These are phyloP conservation scores for Hyles lineata DNA, from an alignment of 2,888 invertebrate species.

Conservation along the genomic window DNA sequence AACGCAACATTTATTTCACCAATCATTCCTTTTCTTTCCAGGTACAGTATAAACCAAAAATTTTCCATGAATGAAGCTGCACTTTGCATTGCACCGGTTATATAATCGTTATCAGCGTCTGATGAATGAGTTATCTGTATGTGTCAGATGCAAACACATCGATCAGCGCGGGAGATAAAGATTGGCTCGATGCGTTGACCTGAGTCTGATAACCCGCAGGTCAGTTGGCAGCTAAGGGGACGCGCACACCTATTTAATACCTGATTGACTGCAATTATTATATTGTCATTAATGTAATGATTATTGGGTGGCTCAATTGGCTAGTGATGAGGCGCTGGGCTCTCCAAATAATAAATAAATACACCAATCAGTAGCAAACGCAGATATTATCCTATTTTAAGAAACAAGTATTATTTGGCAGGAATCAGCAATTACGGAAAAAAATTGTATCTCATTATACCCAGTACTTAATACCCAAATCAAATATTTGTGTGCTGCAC, in stretches of 20 bases:
- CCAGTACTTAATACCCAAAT: neutral
- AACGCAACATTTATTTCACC: neutral
- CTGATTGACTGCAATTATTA: too few relatives aligned
- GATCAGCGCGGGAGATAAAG: constrained; percentile 64
- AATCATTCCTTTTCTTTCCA: neutral
- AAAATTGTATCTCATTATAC: neutral
- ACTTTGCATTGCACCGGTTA: constrained; percentile 8
- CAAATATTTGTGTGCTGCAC: neutral
- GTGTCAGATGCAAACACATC: constrained; percentile 34
- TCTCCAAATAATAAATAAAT: too few relatives aligned
- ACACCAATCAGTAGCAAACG: neutral
- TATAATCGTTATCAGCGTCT: constrained; percentile 8
- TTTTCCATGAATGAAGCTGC: constrained; percentile 8
- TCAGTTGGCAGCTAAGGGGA: too few relatives aligned
- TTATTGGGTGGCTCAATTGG: neutral
- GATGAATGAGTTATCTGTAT: constrained; percentile 30
- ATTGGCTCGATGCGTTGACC: constrained; percentile 69
- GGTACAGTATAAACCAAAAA: neutral
- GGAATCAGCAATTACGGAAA: neutral
- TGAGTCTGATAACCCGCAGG: constrained; percentile 36
- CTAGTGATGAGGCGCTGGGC: neutral
- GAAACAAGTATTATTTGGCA: neutral
- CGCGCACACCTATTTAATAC: too few relatives aligned
- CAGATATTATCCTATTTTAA: neutral
- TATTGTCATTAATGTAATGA: too few relatives aligned